Base-by-base conservation (phyloP, 2,888 invertebrate genomes). In the Byasa hedistus region DNA sequence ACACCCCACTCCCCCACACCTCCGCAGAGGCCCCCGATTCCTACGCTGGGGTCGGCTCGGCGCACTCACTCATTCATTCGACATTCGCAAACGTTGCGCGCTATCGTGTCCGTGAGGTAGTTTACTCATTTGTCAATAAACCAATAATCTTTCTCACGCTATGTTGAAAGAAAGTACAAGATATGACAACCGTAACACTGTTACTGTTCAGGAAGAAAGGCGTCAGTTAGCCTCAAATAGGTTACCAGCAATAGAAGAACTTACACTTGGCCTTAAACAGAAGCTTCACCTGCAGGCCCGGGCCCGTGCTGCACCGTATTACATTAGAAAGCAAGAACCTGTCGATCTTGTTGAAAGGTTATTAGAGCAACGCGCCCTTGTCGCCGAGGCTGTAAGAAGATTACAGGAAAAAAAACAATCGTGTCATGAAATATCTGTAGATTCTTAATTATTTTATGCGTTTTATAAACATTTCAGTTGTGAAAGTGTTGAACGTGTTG, bases 401-500 rank as follows among this genome's bases (percentile, higher is more conserved):
- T 81, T 92, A 76, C 88, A 92, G 82, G 91, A 91, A 82, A 89
- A 91, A 79, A 89, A 89, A 84, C 87, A 89, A 79, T 71, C 91
- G 69, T 90, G 88, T 85, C 91, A 88, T 80, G 86, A 89, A 82
- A 90, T 91, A 81, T 87, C 89, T 73, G 89, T 92, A 78, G 91
- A 92, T 85, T 91, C 91, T 74, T 91, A 91, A 89, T 84, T 87
- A 85, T 83, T 82, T 39, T 39, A 39, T 84, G 68, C 74, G 73
- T 75, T 76, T 74, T 72, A 86, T 65, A 89, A 87, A 90, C 87
- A 87, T 89, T 91, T 88, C 87, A 88, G 80, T 85, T 91, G 91
- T 92, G 91, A 91, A 91, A 91, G 91, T 91, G 89, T 87, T 84
- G 85, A 88, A 84, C 82, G 85, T 90, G 90, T 91, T 91, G 91